Conservation (phyloP, 2,113 vertebrate species). For the Heterotis niloticus region DNA sequence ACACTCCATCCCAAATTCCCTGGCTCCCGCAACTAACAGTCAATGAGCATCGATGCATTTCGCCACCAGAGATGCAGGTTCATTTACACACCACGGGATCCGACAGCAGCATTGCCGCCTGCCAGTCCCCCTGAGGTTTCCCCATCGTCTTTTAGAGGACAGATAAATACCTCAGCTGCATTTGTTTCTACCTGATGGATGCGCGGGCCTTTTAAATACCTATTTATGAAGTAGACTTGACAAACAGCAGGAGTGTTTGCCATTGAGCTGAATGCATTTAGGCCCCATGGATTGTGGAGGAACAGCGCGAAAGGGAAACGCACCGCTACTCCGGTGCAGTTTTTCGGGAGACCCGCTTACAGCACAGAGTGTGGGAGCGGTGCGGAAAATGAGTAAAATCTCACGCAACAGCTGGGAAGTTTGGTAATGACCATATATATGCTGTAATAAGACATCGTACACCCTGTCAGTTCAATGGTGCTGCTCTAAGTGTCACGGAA, state of each 20-base stretch:
- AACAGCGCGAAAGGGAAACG: background rate
- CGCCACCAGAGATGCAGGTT: background rate
- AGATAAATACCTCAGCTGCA: conserved; percentile 15
- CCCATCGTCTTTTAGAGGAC: background rate
- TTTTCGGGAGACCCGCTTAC: no score
- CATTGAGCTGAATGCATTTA: no score
- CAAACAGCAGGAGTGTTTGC: background rate
- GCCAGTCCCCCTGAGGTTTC: background rate
- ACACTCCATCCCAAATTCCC: background rate
- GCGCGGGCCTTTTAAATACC: background rate
- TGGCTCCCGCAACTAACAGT: background rate
- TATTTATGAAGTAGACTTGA: background rate
- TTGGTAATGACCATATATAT: background rate
- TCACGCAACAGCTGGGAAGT: background rate
- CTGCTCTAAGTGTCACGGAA: background rate
- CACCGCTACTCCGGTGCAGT: no score
- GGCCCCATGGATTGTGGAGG: background rate
- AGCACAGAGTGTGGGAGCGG: no score
- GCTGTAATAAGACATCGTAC: no score
- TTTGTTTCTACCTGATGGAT: background rate
- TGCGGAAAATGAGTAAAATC: background rate
- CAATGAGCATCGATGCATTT: background rate
- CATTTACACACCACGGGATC: background rate
- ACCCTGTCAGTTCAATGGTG: background rate
- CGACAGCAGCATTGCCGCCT: conserved; percentile 1